Percentiles rank a stretch among this genome's conserved stretches.
Conservation (phyloP, 2,888 invertebrate genomes). For the Philonicus albiceps region DNA sequence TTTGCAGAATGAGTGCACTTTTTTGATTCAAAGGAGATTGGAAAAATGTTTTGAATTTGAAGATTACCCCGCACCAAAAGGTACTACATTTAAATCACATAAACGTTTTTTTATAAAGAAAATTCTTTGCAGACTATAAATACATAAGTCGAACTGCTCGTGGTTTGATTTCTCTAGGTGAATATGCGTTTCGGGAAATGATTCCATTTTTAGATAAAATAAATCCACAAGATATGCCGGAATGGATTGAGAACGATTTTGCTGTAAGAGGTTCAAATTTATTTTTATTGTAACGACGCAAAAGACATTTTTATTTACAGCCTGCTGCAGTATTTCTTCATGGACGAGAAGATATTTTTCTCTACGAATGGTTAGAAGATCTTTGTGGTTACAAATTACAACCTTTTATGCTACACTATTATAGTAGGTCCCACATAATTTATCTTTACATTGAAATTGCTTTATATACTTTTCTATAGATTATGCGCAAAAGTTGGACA, state of each 20-base stretch:
- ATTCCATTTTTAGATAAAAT: conserved; percentile 59
- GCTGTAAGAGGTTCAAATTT: conserved; percentile 46
- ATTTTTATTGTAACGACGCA: not conserved
- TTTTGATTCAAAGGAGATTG: conserved; percentile 56
- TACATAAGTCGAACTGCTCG: conserved; percentile 58
- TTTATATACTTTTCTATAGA: conserved; percentile 49
- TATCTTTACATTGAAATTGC: not conserved
- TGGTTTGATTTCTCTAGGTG: conserved; percentile 59
- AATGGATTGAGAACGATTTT: conserved; percentile 56
- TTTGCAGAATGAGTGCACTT: conserved; percentile 59
- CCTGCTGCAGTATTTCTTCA: conserved; percentile 57
- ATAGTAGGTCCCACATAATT: conserved; percentile 51
- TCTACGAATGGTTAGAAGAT: conserved; percentile 61
- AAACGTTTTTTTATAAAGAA: not conserved
- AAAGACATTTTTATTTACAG: conserved; percentile 45
- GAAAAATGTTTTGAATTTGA: conserved; percentile 55
- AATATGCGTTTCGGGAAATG: conserved; percentile 61
- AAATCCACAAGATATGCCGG: conserved; percentile 54
- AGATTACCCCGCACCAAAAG: not conserved
- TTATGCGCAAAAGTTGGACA: conserved; percentile 54
- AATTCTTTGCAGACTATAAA: conserved; percentile 55
- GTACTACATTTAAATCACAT: not conserved
- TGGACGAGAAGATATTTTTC: conserved; percentile 59
- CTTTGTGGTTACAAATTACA: conserved; percentile 59
- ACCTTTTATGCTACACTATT: conserved; percentile 59